Evolutionary conservation across 2,113 vertebrate species (phyloP), one percentile per base, ranked within the genome.

Genomic region (Penelope pileata): DNA sequence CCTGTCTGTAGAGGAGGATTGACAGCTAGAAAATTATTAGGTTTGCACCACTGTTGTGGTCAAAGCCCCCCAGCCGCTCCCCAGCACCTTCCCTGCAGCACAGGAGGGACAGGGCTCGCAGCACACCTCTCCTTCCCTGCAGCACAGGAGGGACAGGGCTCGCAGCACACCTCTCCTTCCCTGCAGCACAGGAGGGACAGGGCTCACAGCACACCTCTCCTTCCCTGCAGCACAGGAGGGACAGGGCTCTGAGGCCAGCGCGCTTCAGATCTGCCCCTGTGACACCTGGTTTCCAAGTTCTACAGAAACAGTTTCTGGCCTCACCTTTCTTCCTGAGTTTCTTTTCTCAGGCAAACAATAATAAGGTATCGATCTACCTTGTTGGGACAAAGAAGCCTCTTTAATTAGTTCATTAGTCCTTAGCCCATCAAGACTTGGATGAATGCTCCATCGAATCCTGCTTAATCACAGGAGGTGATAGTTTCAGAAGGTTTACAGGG

Each of bases 321-420:
- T 70, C 36, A 12, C 26, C 6, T 59, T 54, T 63, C 66, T 68
- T 38, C 77, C 63, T 30, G 38, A 53, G 50, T 26, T 74, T 43
- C 36, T 51, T 59, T 84, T 62, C 74, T 60, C 2, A 1, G 45
- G 59, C 60, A 88, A 92, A 82, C 62, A 56, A 60, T 26, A 86
- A 90, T 43, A 83, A 93, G 79, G 29, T 95, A 94, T 92, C 73
- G 96, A 93, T 92, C 87, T 45, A 47, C 51, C 53, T 56, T 76
- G 90, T 58, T 63, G 77, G 84, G 88, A 91, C 59, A 54, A 74
- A 23, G 67, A 73, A 83, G 54, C 40, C 83, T 83, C 83, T 88
- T 83, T 90, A 90, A 95, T 94, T 83, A 93, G 79, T 76, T 95
- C 79, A 76, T 90, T 94, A 92, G 86, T 77, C 85, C 67, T 83